Conservation (phyloP, 2,797 vertebrate genomes). For the Cygnus olor region DNA sequence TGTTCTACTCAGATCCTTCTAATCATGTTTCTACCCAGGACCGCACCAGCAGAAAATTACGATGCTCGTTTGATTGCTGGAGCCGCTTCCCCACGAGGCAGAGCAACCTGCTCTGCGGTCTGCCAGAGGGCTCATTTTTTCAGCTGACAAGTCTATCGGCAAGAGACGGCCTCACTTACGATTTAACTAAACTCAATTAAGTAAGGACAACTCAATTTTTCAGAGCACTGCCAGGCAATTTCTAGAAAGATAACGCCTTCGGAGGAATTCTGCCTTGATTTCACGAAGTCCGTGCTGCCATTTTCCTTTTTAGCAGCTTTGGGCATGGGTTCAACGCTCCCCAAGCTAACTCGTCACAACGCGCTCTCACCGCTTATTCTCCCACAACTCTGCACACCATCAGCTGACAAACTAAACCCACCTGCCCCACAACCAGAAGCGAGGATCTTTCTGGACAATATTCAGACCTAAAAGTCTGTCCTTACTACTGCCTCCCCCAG, state of each 20-base stretch:
- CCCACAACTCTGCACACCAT: not conserved
- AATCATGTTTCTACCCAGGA: accelerated
- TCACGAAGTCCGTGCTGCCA: not conserved
- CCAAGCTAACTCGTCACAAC: not conserved
- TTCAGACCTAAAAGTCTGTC: not conserved
- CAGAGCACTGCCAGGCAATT: not conserved
- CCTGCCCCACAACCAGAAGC: accelerated
- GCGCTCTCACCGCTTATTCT: accelerated
- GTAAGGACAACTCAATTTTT: not conserved
- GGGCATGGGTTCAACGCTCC: not conserved
- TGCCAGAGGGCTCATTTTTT: not conserved
- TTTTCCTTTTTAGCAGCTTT: not conserved
- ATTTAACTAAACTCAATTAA: not conserved
- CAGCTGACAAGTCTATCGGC: not conserved
- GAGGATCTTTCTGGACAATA: accelerated
- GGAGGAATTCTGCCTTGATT: not conserved
- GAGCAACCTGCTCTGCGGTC: not conserved
- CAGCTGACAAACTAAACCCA: not conserved
- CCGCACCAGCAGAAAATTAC: accelerated
- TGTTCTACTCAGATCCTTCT: not conserved
- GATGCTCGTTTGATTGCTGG: not conserved
- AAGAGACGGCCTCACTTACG: not conserved
- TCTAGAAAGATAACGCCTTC: not conserved
- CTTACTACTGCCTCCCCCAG: accelerated
- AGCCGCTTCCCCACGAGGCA: accelerated